A percentile compares a stretch with the other conserved stretches of the same genome.
phyloP scores from a whole-genome alignment of 2,797 vertebrate genomes.

The Sebastiscus tertius region DNA sequence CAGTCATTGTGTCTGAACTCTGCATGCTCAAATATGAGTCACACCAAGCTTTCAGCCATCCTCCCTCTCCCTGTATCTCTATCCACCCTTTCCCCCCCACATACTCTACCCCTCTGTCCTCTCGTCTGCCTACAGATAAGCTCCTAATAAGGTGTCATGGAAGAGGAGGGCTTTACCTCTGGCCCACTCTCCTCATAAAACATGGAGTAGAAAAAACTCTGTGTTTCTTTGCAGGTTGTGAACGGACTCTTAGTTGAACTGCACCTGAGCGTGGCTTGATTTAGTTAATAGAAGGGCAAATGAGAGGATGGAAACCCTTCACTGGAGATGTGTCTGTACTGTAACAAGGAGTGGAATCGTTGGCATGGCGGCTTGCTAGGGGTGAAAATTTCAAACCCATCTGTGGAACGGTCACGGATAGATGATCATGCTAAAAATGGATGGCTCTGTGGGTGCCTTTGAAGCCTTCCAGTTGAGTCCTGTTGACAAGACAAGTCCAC shows the following conservation, averaged over 20 bases:
- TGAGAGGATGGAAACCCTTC: background rate
- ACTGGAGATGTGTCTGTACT: background rate
- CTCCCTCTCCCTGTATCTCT: background rate
- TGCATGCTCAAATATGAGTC: slow-evolving; percentile 21
- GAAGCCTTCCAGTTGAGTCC: background rate
- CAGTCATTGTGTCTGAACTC: slow-evolving; percentile 34
- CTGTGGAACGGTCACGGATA: background rate
- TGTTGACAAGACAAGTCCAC: background rate
- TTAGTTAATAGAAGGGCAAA: background rate
- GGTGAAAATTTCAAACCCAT: background rate
- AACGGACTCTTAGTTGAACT: background rate
- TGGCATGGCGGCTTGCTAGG: background rate
- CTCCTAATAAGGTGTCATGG: slow-evolving; percentile 19
- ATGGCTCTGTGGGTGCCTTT: background rate
- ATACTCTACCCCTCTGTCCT: background rate
- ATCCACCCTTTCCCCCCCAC: background rate
- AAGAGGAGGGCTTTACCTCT: background rate
- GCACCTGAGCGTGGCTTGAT: background rate
- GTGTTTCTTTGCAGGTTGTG: background rate
- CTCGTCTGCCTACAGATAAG: background rate
- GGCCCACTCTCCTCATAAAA: background rate
- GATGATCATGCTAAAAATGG: background rate
- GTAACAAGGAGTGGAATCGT: background rate
- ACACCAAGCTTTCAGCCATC: slow-evolving; percentile 10
- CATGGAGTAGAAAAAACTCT: background rate